Conservation (phyloP, 2,797 vertebrate genomes). For the Acanthornis magna region DNA sequence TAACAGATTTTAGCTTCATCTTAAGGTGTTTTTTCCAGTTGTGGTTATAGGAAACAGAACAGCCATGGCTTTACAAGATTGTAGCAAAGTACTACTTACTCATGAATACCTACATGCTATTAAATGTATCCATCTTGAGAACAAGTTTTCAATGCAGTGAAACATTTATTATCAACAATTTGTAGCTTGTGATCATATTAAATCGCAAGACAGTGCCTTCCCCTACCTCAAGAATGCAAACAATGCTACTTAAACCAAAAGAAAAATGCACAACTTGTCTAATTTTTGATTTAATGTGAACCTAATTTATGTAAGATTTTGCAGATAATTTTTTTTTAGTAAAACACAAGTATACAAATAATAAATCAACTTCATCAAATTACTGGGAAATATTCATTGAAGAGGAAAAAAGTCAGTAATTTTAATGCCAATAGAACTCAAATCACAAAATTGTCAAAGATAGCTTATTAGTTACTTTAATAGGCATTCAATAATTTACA, state of each 20-base stretch:
- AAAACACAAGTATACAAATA: constrained; percentile 29
- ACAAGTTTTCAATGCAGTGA: not conserved
- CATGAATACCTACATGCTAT: not conserved
- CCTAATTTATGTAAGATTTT: not conserved
- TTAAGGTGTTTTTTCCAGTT: not conserved
- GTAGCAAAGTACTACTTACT: not conserved
- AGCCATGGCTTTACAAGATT: not conserved
- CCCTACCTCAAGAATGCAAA: not conserved
- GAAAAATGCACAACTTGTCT: not conserved
- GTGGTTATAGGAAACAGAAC: not conserved
- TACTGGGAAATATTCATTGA: not conserved
- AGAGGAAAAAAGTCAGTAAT: not conserved
- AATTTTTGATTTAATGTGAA: not conserved
- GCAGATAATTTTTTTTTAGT: not conserved
- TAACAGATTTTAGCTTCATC: not conserved
- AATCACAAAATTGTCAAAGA: constrained; percentile 39
- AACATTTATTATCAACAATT: not conserved
- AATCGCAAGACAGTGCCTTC: not conserved
- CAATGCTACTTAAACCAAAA: not conserved
- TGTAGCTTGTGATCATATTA: not conserved
- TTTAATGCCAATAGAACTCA: not conserved
- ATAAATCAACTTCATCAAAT: not conserved
- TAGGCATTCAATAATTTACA: constrained; percentile 42
- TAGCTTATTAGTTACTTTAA: constrained; percentile 44
- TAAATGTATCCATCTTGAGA: not conserved